Evolutionary conservation across 2,888 invertebrate genomes (phyloP).

Genomic region (Caenorhabditis macrosperma): DNA sequence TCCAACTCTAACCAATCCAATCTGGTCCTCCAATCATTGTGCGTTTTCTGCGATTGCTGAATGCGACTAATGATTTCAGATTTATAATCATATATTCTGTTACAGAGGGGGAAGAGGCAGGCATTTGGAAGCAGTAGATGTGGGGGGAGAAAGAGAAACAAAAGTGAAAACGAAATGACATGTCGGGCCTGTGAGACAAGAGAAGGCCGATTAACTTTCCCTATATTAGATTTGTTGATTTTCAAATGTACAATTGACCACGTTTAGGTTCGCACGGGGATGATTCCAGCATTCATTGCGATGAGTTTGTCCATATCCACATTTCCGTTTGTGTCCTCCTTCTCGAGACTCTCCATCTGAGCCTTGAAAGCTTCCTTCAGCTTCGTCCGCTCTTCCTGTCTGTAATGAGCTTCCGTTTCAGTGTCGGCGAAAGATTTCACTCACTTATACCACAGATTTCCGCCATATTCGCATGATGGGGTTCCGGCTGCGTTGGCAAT

Average conservation of each 20-base stretch:
- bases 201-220: neutral
- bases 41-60: neutral
- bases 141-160: too few species aligned
- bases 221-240: neutral
- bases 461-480: slow-evolving; percentile 61
- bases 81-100: too few species aligned
- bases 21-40: neutral
- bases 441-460: slow-evolving; percentile 68
- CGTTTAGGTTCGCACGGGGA: slow-evolving; percentile 2
- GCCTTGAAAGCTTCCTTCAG: slow-evolving; percentile 39
- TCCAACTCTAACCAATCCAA: neutral
- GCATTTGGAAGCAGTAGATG: too few species aligned
- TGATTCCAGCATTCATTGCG: too few species aligned
- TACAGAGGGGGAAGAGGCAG: too few species aligned
- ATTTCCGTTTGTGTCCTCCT: neutral
- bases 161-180: neutral
- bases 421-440: slow-evolving; percentile 19
- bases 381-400: slow-evolving; percentile 49
- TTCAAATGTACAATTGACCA: neutral
- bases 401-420: slow-evolving; percentile 30
- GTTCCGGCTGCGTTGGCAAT: slow-evolving; percentile 60
- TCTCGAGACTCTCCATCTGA: neutral
- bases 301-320: neutral
- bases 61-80: slow-evolving; percentile 1
- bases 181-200: too few species aligned